Percentiles rank a stretch among this genome's conserved stretches.
Evolutionary conservation across 2,888 invertebrate species (phyloP).

Genomic region (Harmothoe impar): DNA sequence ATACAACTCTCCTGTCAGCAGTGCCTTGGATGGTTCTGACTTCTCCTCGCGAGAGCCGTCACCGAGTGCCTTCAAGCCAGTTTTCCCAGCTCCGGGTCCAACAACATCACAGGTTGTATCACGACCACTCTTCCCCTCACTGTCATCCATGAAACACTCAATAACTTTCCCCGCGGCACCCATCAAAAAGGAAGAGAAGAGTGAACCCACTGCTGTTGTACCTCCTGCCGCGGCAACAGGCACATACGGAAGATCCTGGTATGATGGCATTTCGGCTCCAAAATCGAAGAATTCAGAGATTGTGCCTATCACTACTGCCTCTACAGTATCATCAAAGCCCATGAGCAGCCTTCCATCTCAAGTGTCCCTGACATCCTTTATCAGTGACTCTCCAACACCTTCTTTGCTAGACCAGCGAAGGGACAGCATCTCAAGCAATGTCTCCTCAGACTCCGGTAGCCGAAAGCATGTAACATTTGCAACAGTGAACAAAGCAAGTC

Average conservation of each 20-base stretch:
- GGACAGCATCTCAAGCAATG: constrained; percentile 56
- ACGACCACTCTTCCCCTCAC: constrained; percentile 48
- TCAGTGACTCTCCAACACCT: constrained; percentile 36
- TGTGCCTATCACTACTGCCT: constrained; percentile 50
- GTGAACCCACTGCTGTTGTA: neutral
- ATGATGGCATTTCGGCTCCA: constrained; percentile 27
- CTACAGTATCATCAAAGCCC: neutral
- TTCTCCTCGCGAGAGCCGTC: constrained; percentile 38
- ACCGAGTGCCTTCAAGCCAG: constrained; percentile 29
- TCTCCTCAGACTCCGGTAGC: constrained; percentile 56
- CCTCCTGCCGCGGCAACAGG: neutral
- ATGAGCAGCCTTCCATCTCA: neutral
- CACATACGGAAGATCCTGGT: constrained; percentile 55
- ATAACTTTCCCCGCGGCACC: constrained; percentile 55
- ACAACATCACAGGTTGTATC: constrained; percentile 34
- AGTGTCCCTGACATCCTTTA: constrained; percentile 38
- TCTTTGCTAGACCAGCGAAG: constrained; percentile 44
- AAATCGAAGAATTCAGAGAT: neutral
- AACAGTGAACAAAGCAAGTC: constrained; percentile 60
- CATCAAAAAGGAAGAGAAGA: constrained; percentile 18
- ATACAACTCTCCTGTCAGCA: constrained; percentile 14
- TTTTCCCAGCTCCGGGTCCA: neutral
- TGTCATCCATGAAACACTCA: constrained; percentile 61
- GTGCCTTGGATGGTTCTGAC: constrained; percentile 21
- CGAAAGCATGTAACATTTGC: constrained; percentile 47